Percentiles rank a stretch among this genome's conserved stretches.
These are phyloP conservation scores for Percopsis omiscomaycus DNA, from an alignment of 2,797 vertebrate species.

Conservation along the genomic window DNA sequence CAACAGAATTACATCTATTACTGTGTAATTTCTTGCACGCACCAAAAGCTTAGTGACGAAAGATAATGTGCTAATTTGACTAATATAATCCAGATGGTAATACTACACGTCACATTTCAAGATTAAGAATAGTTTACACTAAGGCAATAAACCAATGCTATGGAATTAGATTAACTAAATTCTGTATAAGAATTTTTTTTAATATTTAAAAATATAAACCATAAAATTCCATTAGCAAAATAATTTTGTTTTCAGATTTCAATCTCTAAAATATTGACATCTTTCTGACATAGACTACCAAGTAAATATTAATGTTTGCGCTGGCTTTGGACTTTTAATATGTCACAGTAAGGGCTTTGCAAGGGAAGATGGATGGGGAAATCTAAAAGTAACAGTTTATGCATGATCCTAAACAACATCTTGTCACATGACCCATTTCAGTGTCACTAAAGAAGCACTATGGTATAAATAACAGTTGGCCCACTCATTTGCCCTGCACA, in stretches of 20 bases:
- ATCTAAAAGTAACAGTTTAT: constrained; percentile 56
- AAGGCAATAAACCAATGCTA: constrained; percentile 64
- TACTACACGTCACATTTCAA: constrained; percentile 35
- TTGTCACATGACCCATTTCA: constrained; percentile 49
- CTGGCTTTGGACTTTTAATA: constrained; percentile 17
- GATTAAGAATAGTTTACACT: constrained; percentile 48
- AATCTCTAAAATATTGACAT: constrained; percentile 49
- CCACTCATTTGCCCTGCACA: constrained; percentile 55
- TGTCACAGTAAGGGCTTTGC: constrained; percentile 30
- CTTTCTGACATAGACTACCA: constrained; percentile 24
- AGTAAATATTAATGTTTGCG: constrained; percentile 23
- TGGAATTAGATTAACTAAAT: constrained; percentile 54
- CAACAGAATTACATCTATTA: constrained; percentile 33
- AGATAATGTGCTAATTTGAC: neutral
- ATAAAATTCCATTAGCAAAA: constrained; percentile 64
- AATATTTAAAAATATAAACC: constrained; percentile 51
- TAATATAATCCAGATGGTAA: constrained; percentile 13
- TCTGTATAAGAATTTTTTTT: constrained; percentile 47
- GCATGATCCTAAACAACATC: constrained; percentile 51
- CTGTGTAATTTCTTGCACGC: constrained; percentile 22
- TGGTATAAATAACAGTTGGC: constrained; percentile 68
- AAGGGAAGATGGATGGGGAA: constrained; percentile 29
- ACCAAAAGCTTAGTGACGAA: constrained; percentile 21
- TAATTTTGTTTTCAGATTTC: constrained; percentile 50
- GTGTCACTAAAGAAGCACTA: constrained; percentile 58